A percentile compares a stretch with the other conserved stretches of the same genome.
Evolutionary conservation across 2,797 vertebrate genomes (phyloP).

Genomic region (Brachyrhaphis roseni): DNA sequence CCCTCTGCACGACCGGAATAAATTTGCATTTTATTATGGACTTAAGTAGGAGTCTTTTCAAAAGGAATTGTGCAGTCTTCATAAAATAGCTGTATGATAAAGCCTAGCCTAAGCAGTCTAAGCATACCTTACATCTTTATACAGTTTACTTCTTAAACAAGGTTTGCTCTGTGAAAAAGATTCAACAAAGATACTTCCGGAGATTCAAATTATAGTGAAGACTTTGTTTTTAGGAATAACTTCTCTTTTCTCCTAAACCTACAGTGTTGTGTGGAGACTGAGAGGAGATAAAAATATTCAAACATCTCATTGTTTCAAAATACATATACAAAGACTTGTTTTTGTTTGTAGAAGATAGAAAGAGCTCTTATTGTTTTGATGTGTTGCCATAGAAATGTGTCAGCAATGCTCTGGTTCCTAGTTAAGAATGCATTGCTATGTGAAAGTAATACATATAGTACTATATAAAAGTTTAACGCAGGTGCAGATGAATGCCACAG

Average conservation of each 20-base stretch:
- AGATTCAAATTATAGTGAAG: constrained; percentile 4
- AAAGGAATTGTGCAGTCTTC: constrained; percentile 6
- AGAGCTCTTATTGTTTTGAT: neutral
- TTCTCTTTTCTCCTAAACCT: neutral
- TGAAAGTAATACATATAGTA: neutral
- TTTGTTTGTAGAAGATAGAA: neutral
- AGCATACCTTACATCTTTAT: neutral
- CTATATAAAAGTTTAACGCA: neutral
- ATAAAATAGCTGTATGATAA: constrained; percentile 17
- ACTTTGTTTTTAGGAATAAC: neutral
- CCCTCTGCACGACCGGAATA: constrained; percentile 18
- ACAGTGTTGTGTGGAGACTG: neutral
- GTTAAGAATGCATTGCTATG: neutral
- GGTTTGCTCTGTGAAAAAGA: neutral
- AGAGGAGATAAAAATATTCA: neutral
- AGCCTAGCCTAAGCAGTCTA: neutral
- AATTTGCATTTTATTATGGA: constrained; percentile 18
- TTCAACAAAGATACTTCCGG: neutral
- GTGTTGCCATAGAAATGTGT: neutral
- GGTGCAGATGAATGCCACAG: neutral
- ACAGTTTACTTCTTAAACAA: neutral
- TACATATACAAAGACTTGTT: neutral
- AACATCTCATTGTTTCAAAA: neutral
- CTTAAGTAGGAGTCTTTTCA: constrained; percentile 15
- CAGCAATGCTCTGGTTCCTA: neutral